Evolutionary conservation across 2,888 invertebrate species (phyloP).

Genomic region (Latrodectus hesperus): DNA sequence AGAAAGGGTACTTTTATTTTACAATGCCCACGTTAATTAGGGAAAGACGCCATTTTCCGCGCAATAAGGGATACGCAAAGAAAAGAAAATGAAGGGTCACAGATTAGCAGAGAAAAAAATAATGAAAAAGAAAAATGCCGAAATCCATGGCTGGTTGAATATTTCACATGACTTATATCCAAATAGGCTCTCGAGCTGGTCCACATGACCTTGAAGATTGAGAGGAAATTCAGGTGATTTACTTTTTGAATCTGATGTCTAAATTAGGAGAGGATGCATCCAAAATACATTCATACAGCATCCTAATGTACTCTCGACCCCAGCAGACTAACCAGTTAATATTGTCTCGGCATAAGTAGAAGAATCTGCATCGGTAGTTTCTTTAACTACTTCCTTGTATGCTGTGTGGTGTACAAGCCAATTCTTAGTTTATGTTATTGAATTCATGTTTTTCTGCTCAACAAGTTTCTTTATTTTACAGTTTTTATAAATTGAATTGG

Average conservation of each 20-base stretch:
- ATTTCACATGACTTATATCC: slow-evolving; percentile 21
- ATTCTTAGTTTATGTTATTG: neutral
- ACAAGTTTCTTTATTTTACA: too few relatives aligned
- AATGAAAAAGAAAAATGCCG: slow-evolving; percentile 30
- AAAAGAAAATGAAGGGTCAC: neutral
- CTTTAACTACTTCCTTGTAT: neutral
- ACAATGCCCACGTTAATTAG: slow-evolving; percentile 38
- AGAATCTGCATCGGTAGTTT: neutral
- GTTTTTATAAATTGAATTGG: too few relatives aligned
- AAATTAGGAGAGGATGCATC: too few relatives aligned
- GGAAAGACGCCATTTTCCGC: slow-evolving; percentile 30
- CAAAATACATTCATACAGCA: too few relatives aligned
- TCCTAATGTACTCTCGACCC: neutral
- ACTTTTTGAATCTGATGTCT: neutral
- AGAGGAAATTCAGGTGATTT: slow-evolving; percentile 28
- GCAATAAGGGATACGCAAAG: slow-evolving; percentile 5
- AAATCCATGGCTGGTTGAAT: slow-evolving; percentile 50
- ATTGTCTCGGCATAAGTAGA: neutral
- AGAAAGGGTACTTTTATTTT: slow-evolving; percentile 13
- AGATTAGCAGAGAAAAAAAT: slow-evolving; percentile 6
- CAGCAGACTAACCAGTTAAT: neutral
- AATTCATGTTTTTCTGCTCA: too few relatives aligned
- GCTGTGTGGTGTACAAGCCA: neutral
- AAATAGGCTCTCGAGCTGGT: neutral
- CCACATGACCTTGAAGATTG: slow-evolving; percentile 41